Base-by-base conservation (phyloP, 37 sponge, comb jelly and placozoan genomes). In the Diacarnus erythraeanus region DNA sequence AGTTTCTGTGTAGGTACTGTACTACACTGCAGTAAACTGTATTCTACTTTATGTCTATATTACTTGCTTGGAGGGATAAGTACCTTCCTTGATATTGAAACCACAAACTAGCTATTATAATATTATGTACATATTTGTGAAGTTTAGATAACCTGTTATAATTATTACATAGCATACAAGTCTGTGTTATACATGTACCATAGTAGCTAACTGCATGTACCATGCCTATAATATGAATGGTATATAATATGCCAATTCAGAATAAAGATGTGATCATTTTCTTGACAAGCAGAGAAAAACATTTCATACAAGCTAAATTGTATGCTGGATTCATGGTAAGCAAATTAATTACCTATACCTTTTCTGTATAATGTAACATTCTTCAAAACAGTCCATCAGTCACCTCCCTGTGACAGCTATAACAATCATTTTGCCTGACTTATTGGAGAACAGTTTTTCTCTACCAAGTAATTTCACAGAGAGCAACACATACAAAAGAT, bases 351-450 rank as follows among this genome's bases (percentile, higher is more conserved):
- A 27, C 6, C 30, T 63, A 34, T 27, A 5, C 20, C 67, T 33
- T 66, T 41, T 2, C 1, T 38, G 41, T 41, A 9, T 38, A 42
- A 36, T 37, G 39, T 12, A 47, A 4, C 3, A 29, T 47, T 57
- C 1, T 27, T 31, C 26, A n/a, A 17, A 26, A 56, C 54, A 78
- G 78, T 65, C 68, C 4, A 22, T 78, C 1, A 61, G 42, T 31
- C 78, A 78, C 51, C 67, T 78, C 2, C 78, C 78, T 20, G 78
- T 78, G 31, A 38, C 47, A 34, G 78, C 42, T 20, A 67, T 25
- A 44, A 12, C 67, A 15, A 44, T 78, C 34, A 30, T 65, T 23
- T 27, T 63, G 6, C 67, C 78, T 25, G 68, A 78, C 26, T 1
- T 78, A 25, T 3, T 65, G 31, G 27, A 65, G 31, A 17, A 21